Conservation (phyloP, 2,888 invertebrate genomes). For the Morpho deidamia region DNA sequence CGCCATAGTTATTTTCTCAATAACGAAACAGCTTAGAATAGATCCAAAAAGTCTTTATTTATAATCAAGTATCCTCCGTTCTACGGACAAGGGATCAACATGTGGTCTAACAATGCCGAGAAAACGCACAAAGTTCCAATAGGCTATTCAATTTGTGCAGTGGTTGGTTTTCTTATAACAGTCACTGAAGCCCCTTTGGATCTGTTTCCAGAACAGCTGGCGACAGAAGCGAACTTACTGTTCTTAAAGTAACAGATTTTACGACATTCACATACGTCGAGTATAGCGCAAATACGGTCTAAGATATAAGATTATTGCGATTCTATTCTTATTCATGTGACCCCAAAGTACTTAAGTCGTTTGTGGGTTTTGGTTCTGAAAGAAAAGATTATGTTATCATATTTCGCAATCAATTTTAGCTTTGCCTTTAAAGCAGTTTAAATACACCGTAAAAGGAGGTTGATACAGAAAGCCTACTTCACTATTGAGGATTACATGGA, state of each 20-base stretch:
- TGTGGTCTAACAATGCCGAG: not conserved
- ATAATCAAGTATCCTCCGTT: too few relatives aligned
- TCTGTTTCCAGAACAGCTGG: constrained; percentile 12
- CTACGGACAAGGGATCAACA: not conserved
- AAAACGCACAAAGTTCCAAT: not conserved
- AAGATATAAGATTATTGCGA: not conserved
- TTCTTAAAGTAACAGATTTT: constrained; percentile 22
- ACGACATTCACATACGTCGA: constrained; percentile 16
- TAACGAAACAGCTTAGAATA: too few relatives aligned
- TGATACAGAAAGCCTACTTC: too few relatives aligned
- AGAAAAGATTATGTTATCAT: too few relatives aligned
- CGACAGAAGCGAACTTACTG: constrained; percentile 14
- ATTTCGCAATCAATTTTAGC: too few relatives aligned
- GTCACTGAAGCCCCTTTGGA: not conserved
- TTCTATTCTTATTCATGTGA: not conserved
- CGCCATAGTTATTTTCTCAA: too few relatives aligned
- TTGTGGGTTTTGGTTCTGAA: too few relatives aligned
- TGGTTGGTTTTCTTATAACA: constrained; percentile 7
- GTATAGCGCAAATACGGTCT: constrained; percentile 7
- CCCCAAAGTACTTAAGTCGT: too few relatives aligned
- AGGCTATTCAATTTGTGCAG: not conserved
- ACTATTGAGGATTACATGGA: too few relatives aligned
- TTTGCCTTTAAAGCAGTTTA: too few relatives aligned
- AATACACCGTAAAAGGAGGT: too few relatives aligned
- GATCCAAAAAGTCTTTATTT: too few relatives aligned